Base-by-base conservation (phyloP, 2,113 vertebrate species). In the Amblyornis subalaris region DNA sequence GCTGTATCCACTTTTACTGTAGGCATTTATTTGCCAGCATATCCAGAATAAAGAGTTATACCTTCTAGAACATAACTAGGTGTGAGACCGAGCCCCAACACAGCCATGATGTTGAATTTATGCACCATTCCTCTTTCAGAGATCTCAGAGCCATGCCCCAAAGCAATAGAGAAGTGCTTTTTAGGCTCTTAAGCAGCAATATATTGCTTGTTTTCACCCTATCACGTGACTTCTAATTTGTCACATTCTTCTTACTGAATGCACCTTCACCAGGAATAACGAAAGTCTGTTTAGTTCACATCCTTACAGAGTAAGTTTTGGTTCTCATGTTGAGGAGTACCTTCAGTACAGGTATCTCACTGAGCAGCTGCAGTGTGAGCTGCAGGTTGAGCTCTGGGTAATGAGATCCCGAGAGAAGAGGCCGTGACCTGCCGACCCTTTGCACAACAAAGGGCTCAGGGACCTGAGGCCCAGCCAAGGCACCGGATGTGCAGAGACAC, bases 401-500 rank as follows among this genome's bases (percentile, higher is more conserved):
- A 9, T 0, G 4, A 23, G 29, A 40, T 19, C 40, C 55, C 1
- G 0, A 31, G 80, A 38, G 21, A 33, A 0, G 1, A 75, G 36
- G 51, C 10, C 1, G 0, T 66, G 36, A 23, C 45, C 36, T 33
- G 53, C 22, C 0, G 0, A 36, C 31, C 44, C 31, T 58, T 14
- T 12, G 26, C 0, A 1, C 14, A 26, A 33, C 36, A 76, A 36
- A 76, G 26, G 44, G 36, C 36, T 18, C 22, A 14, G 25, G 12
- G 31, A 51, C 14, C 45, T 23, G 26, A 23, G 33, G 17, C 26
- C 53, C n/a, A 22, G 18, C 6, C 9, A 7, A 24, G 21, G 15
- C 10, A 50, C 20, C 1, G 4, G 51, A 29, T 33, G 17, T 35
- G 17, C 3, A 2, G 53, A 28, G 53, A 10, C 22, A 61, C 18